Conservation (phyloP, 1,140 invertebrate species). For the Callitettix versicolor region DNA sequence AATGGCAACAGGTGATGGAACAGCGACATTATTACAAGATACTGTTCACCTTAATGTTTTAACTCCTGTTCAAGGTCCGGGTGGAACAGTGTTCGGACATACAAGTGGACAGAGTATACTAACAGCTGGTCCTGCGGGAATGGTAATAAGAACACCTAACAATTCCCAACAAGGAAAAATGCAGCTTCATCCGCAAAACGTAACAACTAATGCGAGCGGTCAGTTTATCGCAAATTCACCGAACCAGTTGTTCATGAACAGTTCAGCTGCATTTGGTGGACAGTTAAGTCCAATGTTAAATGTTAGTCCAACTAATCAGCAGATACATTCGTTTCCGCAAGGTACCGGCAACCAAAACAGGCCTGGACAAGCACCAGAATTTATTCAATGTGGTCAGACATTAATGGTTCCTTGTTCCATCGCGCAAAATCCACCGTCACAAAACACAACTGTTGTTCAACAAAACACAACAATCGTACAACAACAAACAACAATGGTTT, state of each 20-base stretch:
- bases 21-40: constrained; percentile 52
- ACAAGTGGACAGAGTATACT: constrained; percentile 50
- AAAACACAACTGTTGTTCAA: constrained; percentile 38
- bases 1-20: constrained; percentile 54
- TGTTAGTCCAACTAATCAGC: constrained; percentile 53
- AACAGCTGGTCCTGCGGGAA: constrained; percentile 56
- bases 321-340: constrained; percentile 12
- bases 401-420: constrained; percentile 61
- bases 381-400: constrained; percentile 44
- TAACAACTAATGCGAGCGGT: constrained; percentile 5
- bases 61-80: constrained; percentile 54
- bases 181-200: constrained; percentile 17
- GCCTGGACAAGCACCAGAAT: constrained; percentile 38
- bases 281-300: constrained; percentile 67
- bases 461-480: constrained; percentile 59
- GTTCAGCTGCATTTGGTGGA: constrained; percentile 48
- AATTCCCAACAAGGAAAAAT: constrained; percentile 15
- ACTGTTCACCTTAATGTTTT: constrained; percentile 63
- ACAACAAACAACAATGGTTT: constrained; percentile 57
- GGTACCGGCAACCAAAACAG: constrained; percentile 1
- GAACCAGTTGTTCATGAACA: constrained; percentile 62
- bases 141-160: constrained; percentile 60
- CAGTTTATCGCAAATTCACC: constrained; percentile 40
- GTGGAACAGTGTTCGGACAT: constrained; percentile 36
- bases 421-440: constrained; percentile 38